phyloP scores from a whole-genome alignment of 2,113 vertebrate species.

The Dendrocopos noguchii region DNA sequence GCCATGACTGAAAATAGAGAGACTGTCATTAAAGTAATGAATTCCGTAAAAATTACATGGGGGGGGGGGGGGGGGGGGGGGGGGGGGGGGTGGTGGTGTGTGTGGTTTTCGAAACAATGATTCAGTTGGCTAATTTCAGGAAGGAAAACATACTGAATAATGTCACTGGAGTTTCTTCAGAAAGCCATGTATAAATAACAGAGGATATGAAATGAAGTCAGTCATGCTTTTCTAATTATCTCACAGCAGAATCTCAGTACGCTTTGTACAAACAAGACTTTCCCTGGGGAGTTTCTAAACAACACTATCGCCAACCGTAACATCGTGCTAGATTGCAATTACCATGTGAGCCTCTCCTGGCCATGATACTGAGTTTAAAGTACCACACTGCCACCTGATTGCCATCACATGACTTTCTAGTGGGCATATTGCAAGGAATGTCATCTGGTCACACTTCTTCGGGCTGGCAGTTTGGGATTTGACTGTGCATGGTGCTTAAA shows the following conservation, averaged over 20 bases:
- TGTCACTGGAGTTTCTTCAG: not conserved
- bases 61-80: no score
- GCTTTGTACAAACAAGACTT: not conserved
- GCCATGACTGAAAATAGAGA: not conserved
- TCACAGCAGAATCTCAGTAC: not conserved
- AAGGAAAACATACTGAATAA: not conserved
- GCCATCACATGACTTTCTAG: not conserved
- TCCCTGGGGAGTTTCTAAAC: not conserved
- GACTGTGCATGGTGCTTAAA: not conserved
- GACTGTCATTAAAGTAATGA: not conserved
- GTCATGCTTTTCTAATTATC: constrained; percentile 17
- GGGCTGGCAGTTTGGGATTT: not conserved
- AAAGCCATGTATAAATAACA: not conserved
- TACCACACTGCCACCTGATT: not conserved
- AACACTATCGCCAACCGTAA: not conserved
- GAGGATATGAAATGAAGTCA: not conserved
- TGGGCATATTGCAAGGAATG: not conserved
- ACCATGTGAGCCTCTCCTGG: not conserved
- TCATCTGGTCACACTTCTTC: not conserved
- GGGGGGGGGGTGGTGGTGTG: no score
- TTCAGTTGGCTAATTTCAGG: not conserved
- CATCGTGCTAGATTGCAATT: not conserved
- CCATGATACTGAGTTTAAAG: not conserved
- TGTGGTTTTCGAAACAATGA: not conserved
- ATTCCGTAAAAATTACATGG: not conserved